Conservation (phyloP, 2,113 vertebrate genomes). For the Ictidomys tridecemlineatus region DNA sequence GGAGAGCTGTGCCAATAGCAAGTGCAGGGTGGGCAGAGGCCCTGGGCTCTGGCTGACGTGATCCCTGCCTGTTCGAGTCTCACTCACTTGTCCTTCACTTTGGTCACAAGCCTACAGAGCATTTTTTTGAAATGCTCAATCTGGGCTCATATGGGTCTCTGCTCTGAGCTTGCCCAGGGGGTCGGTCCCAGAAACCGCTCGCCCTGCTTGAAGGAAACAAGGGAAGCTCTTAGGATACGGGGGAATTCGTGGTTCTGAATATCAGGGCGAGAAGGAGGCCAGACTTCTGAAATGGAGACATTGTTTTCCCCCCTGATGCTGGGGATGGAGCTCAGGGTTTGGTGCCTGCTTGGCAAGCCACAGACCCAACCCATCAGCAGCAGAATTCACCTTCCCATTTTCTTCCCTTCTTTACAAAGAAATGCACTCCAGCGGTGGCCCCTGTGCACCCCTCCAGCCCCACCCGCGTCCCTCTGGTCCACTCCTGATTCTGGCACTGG, state of each 20-base stretch:
- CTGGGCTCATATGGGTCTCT: neutral
- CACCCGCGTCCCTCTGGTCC: neutral
- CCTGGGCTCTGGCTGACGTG: rapidly evolving
- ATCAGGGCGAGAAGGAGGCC: no score
- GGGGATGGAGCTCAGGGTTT: neutral
- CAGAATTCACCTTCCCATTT: neutral
- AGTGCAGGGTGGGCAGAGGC: neutral
- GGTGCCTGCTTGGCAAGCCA: neutral
- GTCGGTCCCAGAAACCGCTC: neutral
- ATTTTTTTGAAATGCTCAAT: neutral
- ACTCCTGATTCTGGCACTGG: no score
- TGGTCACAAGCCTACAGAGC: neutral
- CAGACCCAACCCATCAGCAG: neutral
- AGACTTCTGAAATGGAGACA: neutral
- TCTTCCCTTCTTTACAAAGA: neutral
- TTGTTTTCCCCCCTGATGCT: neutral
- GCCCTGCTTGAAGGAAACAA: rapidly evolving
- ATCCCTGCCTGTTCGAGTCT: rapidly evolving
- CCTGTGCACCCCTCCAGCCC: neutral
- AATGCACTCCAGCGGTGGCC: neutral
- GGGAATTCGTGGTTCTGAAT: neutral
- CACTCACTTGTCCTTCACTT: neutral
- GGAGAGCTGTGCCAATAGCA: neutral
- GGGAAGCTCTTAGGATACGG: rapidly evolving
- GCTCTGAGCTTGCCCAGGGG: neutral